Percentiles rank a stretch among this genome's conserved stretches.
phyloP scores from a whole-genome alignment of 2,113 vertebrate genomes.

The Pterocles gutturalis region DNA sequence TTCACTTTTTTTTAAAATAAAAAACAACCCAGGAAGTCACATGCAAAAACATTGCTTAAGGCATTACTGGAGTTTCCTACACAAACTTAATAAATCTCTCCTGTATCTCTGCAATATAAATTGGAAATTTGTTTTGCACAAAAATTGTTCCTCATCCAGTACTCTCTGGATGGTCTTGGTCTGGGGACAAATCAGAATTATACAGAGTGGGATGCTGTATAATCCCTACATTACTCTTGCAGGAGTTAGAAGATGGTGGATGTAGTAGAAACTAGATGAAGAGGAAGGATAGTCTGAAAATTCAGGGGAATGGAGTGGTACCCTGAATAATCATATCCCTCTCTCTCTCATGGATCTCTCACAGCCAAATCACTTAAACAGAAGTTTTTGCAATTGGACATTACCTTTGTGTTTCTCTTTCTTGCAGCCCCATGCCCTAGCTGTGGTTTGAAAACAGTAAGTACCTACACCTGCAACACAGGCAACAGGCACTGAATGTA shows the following conservation, averaged over 20 bases:
- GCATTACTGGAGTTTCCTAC: background rate
- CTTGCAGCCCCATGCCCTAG: background rate
- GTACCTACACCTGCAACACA: background rate
- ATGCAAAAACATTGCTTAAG: background rate
- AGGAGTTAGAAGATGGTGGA: background rate
- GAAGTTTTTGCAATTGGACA: background rate
- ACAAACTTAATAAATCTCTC: background rate
- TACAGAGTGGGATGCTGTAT: background rate
- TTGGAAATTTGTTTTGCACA: background rate
- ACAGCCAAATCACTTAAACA: background rate
- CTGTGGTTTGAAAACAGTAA: background rate
- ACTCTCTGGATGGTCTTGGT: background rate
- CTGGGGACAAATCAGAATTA: background rate
- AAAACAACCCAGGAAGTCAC: background rate
- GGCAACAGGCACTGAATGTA: background rate
- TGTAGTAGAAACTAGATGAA: background rate
- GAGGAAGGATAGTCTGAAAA: background rate
- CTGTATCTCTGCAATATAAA: background rate
- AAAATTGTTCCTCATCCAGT: background rate
- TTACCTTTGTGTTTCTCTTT: background rate
- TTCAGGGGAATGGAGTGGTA: background rate
- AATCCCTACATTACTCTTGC: background rate
- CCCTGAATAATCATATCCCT: background rate
- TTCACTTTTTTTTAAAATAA: background rate
- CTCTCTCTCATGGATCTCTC: background rate